Base-by-base conservation (phyloP, 2,113 vertebrate species). In the Lepidiolamprologus cunningtoni region DNA sequence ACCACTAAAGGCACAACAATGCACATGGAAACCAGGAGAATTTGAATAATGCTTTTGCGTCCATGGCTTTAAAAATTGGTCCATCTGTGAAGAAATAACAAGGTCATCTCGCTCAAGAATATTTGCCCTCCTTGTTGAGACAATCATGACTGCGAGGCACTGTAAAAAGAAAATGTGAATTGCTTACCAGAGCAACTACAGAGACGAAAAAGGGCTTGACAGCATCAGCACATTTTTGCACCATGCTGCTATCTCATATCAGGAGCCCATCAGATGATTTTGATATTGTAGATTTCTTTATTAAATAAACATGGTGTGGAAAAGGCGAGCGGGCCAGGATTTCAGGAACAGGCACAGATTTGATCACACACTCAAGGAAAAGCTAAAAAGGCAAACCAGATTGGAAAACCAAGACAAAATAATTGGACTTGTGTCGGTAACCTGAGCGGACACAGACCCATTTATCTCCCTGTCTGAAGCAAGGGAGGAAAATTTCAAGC, bases 191-290 rank as follows among this genome's bases (percentile, higher is more conserved):
- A 79, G 86, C 89, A 86, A 47, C 93, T 57, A 23, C 53, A 54
- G 86, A 85, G 88, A 87, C 55, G 54, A 84, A 47, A 90, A 92
- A 71, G 31, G 54, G 28, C 61, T 47, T 83, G 91, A 90, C 88
- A 89, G 85, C 90, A 91, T 95, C 93, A 89, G 94, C 91, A 92
- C 79, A 94, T 94, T 94, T 63, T 28, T 47, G 68, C 81, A 52
- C 84, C 35, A 26, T 12, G 86, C 87, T 85, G 87, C 87, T 91
- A 87, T 88, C 92, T 94, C 82, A 66, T 86, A 91, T 94, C 92
- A 93, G 7, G 12, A 5, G 19, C 82, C 80, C 90, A 88, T 88
- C 86, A 84, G 90, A 89, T 89, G 88, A 94, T 81, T 93, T 82
- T 82, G 87, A 93, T 93, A 89, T 86, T 92, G 86, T 92, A 80